phyloP scores from a whole-genome alignment of 2,888 invertebrate species.

The Caenorhabditis angaria region DNA sequence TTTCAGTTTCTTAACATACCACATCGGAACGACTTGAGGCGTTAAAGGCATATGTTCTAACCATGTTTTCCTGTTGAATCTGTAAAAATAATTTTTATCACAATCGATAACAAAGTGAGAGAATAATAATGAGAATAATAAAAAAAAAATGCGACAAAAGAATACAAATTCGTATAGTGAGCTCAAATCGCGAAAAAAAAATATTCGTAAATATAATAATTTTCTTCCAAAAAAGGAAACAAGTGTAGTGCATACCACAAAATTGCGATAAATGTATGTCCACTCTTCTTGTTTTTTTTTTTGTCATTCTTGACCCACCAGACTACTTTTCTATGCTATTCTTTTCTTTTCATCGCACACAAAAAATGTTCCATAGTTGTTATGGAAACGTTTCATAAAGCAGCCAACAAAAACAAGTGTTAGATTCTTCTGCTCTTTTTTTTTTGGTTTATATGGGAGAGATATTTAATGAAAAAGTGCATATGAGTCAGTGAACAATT shows the following conservation, averaged over 20 bases:
- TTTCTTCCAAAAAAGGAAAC: conserved; percentile 9
- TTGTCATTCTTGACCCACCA: neutral
- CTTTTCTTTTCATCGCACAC: conserved; percentile 7
- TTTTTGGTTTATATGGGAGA: neutral
- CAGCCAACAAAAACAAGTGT: conserved; percentile 9
- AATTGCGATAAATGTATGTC: conserved; percentile 30
- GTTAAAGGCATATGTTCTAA: conserved; percentile 48
- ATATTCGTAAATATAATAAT: neutral
- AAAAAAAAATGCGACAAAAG: conserved; percentile 6
- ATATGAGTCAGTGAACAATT: conserved; percentile 4
- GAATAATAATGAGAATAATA: conserved; percentile 5
- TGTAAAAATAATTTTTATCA: neutral
- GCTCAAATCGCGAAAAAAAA: conserved; percentile 1
- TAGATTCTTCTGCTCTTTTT: neutral
- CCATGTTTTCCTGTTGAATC: conserved; percentile 19
- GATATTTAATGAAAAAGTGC: neutral
- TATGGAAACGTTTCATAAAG: conserved; percentile 27
- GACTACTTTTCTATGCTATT: neutral
- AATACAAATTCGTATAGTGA: conserved; percentile 25
- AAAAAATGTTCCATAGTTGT: conserved; percentile 30
- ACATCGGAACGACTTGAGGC: conserved; percentile 38
- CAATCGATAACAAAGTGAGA: neutral
- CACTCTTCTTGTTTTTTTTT: conserved; percentile 10
- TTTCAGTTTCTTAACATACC: conserved; percentile 13
- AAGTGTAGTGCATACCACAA: conserved; percentile 39